Evolutionary conservation across 2,888 invertebrate species (phyloP), one percentile per base, ranked within the genome.

Genomic region (Zootermopsis nevadensis): DNA sequence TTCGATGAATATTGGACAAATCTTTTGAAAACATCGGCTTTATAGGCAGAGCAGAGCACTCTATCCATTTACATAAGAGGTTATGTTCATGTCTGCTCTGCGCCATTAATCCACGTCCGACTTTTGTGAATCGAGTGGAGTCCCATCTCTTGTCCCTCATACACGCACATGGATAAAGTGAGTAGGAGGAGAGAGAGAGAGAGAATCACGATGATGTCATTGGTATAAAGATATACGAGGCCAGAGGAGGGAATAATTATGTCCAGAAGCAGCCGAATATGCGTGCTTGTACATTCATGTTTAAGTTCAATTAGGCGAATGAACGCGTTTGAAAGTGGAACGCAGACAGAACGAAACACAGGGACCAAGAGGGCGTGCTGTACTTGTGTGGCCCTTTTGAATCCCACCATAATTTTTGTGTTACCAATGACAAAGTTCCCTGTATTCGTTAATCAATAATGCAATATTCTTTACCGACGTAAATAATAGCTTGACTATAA

Each of bases 281-380:
- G 69, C 69, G 69, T 69, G 69, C 33, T 33, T 69, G 69, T 33
- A 33, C 69, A 69, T 69, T 31, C 69, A 33, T 69, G 69, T 69
- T 69, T 69, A 1, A 69, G 69, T 69, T 69, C 69, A 69, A 69
- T 69, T 69, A 69, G 12, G 15, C 15, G 69, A 69, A 31, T 69
- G 69, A 24, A 69, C 69, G 69, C 30, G 22, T 69, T 69, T 69
- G 22, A 69, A 69, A 69, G 33, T 69, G 69, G 69, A 69, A 69
- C 3, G 69, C 22, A 33, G 10, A 31, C 69, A 33, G 66, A 30
- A 15, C 7, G 66, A 27, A 8, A 66, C 8, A n/a, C 8, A 27
- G 2, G 3, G 12, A 33, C 22, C 31, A 3, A n/a, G 27, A 66
- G 4, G 27, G n/a, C n/a, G 15, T 4, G 69, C 2, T 12, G 30